phyloP scores from a whole-genome alignment of 1,140 invertebrate genomes.

The Diabrotica virgifera region DNA sequence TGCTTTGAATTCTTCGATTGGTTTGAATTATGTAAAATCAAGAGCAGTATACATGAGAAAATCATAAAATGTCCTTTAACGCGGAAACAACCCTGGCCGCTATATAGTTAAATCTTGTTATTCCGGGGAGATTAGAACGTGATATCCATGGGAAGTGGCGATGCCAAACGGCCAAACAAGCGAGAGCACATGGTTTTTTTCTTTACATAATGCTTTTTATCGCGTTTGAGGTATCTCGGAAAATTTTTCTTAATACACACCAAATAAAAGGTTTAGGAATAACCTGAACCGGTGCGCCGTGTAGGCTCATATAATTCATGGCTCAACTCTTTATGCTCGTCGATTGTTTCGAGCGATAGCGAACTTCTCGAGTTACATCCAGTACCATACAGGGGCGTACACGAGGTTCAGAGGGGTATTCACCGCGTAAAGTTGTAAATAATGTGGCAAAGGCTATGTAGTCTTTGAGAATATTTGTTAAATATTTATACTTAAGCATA shows the following conservation, averaged over 20 bases:
- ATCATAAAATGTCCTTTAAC: too few species aligned
- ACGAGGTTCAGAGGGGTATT: too few species aligned
- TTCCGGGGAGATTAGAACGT: not conserved
- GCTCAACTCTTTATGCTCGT: constrained; percentile 22
- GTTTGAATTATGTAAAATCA: too few species aligned
- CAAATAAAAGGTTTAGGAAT: not conserved
- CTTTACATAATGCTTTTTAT: constrained; percentile 16
- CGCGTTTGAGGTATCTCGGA: constrained; percentile 11
- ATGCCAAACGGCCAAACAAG: not conserved
- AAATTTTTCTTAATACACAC: constrained; percentile 17
- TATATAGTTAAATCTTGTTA: too few species aligned
- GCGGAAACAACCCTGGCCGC: too few species aligned
- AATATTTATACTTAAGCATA: too few species aligned
- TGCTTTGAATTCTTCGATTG: too few species aligned
- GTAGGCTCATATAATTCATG: constrained; percentile 16
- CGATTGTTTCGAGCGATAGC: constrained; percentile 21
- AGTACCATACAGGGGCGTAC: constrained; percentile 8
- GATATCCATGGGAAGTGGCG: constrained; percentile 21
- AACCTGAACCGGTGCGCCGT: too few species aligned
- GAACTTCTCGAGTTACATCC: constrained; percentile 21
- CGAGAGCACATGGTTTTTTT: constrained; percentile 6
- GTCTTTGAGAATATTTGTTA: not conserved
- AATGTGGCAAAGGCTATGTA: not conserved
- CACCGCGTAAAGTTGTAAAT: too few species aligned
- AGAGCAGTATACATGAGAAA: too few species aligned